phyloP scores from a whole-genome alignment of 2,888 invertebrate species.

The Vesta saturnalis region DNA sequence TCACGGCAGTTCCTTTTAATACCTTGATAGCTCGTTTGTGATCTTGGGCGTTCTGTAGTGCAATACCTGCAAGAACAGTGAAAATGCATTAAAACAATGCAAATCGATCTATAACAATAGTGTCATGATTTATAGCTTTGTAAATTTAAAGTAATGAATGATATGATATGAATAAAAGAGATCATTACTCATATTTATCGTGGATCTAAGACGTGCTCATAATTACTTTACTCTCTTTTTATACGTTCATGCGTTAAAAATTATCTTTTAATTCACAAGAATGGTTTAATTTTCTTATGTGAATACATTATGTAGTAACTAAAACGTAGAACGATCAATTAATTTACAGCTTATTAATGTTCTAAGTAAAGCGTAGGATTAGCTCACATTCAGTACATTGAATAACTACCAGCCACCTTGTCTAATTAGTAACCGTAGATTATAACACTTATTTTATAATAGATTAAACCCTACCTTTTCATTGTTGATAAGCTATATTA shows the following conservation, averaged over 20 bases:
- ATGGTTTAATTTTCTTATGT: too few relatives aligned
- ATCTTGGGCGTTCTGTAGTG: constrained; percentile 62
- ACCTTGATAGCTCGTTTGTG: constrained; percentile 63
- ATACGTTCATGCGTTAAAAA: background rate
- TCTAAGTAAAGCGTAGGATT: background rate
- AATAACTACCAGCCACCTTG: background rate
- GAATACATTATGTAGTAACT: background rate
- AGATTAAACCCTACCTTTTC: background rate
- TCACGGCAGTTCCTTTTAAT: constrained; percentile 66
- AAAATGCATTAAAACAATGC: too few relatives aligned
- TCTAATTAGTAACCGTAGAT: background rate
- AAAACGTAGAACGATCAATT: background rate
- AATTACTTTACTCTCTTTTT: constrained; percentile 23
- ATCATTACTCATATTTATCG: constrained; percentile 25
- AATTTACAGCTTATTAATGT: constrained; percentile 1
- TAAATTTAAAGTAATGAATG: background rate
- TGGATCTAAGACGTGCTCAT: constrained; percentile 25
- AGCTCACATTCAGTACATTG: background rate
- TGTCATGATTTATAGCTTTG: background rate
- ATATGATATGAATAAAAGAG: constrained; percentile 16
- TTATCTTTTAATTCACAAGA: background rate
- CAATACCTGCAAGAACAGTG: constrained; percentile 64
- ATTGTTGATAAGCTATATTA: background rate
- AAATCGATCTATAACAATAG: too few relatives aligned
- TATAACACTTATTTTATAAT: background rate